phyloP scores from a whole-genome alignment of 23 tunicate genomes.

The Ascidia mentula region DNA sequence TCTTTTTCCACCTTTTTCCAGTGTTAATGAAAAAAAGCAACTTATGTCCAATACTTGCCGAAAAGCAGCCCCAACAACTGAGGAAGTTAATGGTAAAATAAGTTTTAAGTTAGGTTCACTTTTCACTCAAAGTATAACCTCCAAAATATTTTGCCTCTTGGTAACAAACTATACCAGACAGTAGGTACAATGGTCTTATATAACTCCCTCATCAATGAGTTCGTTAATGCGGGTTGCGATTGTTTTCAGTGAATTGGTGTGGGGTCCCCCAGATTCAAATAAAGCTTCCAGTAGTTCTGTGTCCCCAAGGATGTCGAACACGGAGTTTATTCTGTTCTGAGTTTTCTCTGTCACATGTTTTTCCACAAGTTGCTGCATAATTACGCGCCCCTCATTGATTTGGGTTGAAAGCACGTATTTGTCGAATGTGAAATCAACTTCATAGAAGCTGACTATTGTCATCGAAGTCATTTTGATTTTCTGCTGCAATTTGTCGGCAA shows the following conservation, averaged over 20 bases:
- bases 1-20: no score
- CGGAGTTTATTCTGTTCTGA: conserved; percentile 54
- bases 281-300: conserved; percentile 78
- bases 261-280: conserved; percentile 57
- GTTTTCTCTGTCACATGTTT: conserved; percentile 70
- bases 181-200: no score
- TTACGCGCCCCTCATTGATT: conserved; percentile 63
- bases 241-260: conserved; percentile 33
- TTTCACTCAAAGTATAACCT: no score
- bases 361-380: conserved; percentile 73
- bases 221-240: conserved; percentile 54
- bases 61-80: no score
- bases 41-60: no score
- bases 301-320: conserved; percentile 80
- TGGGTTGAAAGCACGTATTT: conserved; percentile 77
- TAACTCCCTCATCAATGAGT: conserved; percentile 55
- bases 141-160: no score
- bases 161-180: no score
- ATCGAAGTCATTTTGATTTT: conserved; percentile 64
- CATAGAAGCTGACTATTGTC: conserved; percentile 87
- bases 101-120: no score
- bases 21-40: no score
- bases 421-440: conserved; percentile 87
- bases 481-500: conserved; percentile 55
- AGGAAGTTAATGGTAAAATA: no score